A percentile compares a stretch with the other conserved stretches of the same genome.
These are phyloP conservation scores for Mormoops blainvillei DNA, from an alignment of 2,113 vertebrate species.

Conservation along the genomic window DNA sequence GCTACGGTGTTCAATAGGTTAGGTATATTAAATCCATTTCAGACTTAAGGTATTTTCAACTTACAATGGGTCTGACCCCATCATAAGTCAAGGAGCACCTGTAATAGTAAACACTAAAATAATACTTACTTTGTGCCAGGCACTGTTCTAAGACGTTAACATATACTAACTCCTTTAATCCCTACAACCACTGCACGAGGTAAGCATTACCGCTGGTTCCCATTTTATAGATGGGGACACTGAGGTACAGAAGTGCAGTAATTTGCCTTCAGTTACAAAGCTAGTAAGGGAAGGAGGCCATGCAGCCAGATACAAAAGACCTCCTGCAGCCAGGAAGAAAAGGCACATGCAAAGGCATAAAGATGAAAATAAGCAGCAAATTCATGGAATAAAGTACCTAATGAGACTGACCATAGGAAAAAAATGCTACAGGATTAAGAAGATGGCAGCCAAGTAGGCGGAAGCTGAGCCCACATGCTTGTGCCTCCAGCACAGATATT, in stretches of 20 bases:
- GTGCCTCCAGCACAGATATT: too few species aligned
- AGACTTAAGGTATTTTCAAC: background rate
- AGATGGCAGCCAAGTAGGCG: too few species aligned
- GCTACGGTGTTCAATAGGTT: background rate
- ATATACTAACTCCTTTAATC: background rate
- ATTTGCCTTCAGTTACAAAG: background rate
- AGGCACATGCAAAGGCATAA: background rate
- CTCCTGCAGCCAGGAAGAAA: background rate
- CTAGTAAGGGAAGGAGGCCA: background rate
- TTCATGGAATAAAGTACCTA: background rate
- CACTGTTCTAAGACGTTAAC: background rate
- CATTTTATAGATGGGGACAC: background rate
- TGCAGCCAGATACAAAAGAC: background rate
- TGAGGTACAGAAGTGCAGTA: background rate
- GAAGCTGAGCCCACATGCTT: too few species aligned
- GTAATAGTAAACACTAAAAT: background rate
- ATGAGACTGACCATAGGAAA: background rate
- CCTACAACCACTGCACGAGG: background rate
- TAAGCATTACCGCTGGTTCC: background rate
- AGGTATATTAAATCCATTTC: background rate
- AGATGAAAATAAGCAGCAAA: background rate
- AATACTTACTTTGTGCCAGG: background rate
- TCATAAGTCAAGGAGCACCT: background rate
- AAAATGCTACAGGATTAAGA: too few species aligned
- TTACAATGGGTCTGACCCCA: background rate